Conservation (phyloP, 2,113 vertebrate species). For the Strix aluco region DNA sequence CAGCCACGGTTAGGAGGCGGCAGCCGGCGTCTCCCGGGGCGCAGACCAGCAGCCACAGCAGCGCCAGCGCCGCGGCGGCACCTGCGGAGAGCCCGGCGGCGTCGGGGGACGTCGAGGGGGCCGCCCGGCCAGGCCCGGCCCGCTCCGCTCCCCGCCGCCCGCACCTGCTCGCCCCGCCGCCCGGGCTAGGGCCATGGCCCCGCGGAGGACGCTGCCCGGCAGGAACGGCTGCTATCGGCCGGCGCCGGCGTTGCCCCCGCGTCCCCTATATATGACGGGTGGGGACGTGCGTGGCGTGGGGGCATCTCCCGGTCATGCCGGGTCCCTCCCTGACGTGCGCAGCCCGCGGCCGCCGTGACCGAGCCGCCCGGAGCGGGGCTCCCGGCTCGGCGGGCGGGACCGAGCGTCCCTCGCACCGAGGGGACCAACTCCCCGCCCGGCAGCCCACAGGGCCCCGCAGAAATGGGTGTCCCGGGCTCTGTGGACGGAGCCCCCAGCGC, state of each 20-base stretch:
- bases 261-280: background rate
- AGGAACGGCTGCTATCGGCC: background rate
- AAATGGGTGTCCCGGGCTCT: background rate
- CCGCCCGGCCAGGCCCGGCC: no score
- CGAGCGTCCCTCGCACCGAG: background rate
- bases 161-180: background rate
- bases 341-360: background rate
- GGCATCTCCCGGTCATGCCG: background rate
- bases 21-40: slow-evolving; percentile 47
- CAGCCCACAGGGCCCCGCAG: fast-evolving
- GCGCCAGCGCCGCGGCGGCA: background rate
- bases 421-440: fast-evolving
- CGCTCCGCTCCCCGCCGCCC: background rate
- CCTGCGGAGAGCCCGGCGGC: background rate
- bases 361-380: background rate
- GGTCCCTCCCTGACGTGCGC: background rate
- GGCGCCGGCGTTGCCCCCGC: no score
- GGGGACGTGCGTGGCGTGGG: background rate
- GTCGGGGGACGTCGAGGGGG: background rate
- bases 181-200: background rate
- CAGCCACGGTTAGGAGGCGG: slow-evolving; percentile 53
- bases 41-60: slow-evolving; percentile 60
- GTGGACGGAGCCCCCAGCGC: background rate
- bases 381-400: background rate
- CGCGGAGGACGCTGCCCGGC: background rate